Percentiles rank a stretch among this genome's conserved stretches.
These are phyloP conservation scores for Larimichthys crocea DNA, from an alignment of 2,113 vertebrate species.

Conservation along the genomic window DNA sequence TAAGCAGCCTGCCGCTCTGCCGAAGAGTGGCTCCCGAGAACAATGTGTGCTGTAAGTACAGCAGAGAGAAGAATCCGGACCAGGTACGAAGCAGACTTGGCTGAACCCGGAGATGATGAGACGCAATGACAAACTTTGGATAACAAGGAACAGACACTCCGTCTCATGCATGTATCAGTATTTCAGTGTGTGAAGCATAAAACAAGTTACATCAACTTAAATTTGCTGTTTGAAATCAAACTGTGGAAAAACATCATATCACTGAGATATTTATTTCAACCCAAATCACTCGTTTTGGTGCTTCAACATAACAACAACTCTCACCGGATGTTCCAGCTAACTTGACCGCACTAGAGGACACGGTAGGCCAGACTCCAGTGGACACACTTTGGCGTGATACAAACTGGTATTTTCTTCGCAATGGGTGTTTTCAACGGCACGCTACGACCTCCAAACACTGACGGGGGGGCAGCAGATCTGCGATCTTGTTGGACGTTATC, in stretches of 20 bases:
- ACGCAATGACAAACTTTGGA: slow-evolving; percentile 8
- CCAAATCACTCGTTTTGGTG: no score
- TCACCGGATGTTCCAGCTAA: no score
- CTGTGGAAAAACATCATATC: not conserved
- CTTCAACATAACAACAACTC: no score
- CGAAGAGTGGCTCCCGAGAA: slow-evolving; percentile 31
- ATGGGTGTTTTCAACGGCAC: no score
- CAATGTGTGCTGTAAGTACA: slow-evolving; percentile 15
- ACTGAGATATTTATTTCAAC: no score
- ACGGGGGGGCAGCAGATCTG: not conserved
- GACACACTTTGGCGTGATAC: no score
- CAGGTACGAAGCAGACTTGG: slow-evolving; percentile 13
- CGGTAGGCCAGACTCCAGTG: no score
- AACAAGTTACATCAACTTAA: slow-evolving; percentile 2
- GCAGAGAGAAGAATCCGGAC: not conserved
- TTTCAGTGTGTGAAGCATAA: not conserved
- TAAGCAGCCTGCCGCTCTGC: slow-evolving; percentile 38
- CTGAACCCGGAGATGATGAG: not conserved
- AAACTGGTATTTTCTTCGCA: no score
- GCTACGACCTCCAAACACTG: not conserved
- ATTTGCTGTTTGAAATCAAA: slow-evolving; percentile 4
- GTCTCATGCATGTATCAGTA: no score
- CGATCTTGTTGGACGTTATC: not conserved
- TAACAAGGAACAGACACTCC: not conserved
- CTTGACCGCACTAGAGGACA: no score